phyloP scores from a whole-genome alignment of 2,888 invertebrate species.

The Yponomeuta plumbellus region DNA sequence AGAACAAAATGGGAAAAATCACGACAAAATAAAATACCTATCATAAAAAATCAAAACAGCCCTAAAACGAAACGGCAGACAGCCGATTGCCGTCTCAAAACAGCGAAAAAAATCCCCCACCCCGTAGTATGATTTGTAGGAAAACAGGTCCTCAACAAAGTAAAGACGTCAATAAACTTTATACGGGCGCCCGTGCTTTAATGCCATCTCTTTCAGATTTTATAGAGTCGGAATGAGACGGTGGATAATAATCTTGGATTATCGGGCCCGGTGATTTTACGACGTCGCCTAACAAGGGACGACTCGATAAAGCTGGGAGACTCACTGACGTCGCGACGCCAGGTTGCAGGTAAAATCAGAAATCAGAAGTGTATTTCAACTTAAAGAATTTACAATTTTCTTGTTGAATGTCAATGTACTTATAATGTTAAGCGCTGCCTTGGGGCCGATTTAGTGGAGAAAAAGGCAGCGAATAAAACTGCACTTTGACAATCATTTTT shows the following conservation, averaged over 20 bases:
- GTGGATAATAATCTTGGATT: constrained; percentile 8
- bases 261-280: constrained; percentile 4
- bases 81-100: background rate
- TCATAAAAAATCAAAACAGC: background rate
- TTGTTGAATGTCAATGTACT: too few relatives aligned
- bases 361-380: too few relatives aligned
- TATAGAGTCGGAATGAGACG: constrained; percentile 18
- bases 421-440: too few relatives aligned
- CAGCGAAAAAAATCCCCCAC: background rate
- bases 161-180: constrained; percentile 34
- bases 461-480: too few relatives aligned
- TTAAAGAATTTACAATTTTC: too few relatives aligned
- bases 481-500: too few relatives aligned
- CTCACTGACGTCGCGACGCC: background rate
- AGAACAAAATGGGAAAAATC: background rate
- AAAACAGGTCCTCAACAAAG: constrained; percentile 24
- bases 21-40: background rate
- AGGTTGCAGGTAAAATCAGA: background rate
- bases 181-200: constrained; percentile 18
- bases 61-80: background rate
- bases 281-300: constrained; percentile 4
- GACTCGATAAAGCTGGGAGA: background rate
- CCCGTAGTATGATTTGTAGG: constrained; percentile 1
- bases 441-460: too few relatives aligned
- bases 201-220: constrained; percentile 35